Evolutionary conservation across 2,888 invertebrate species (phyloP).

Genomic region (Caenorhabditis sp.): DNA sequence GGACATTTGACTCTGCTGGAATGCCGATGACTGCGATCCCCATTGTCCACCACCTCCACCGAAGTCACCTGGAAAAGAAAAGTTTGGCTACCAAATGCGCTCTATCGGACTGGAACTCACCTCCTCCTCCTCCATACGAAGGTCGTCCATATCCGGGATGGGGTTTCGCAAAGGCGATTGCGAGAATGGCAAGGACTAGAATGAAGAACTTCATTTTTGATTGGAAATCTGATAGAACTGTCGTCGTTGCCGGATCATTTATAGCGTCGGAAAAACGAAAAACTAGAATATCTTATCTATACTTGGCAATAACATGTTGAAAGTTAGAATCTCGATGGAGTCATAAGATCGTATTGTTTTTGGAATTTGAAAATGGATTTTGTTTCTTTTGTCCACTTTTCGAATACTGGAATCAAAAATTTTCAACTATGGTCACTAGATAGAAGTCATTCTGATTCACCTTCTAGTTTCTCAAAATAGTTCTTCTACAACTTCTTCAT

Average conservation of each 20-base stretch:
- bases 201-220: neutral
- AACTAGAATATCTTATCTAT: conserved; percentile 13
- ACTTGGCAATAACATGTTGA: conserved; percentile 14
- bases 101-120: neutral
- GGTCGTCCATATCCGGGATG: conserved; percentile 56
- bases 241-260: neutral
- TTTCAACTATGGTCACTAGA: neutral
- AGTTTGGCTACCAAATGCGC: neutral
- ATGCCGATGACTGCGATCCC: conserved; percentile 48
- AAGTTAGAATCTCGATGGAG: neutral
- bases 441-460: neutral
- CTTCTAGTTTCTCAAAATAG: conserved; percentile 1
- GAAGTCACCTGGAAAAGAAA: conserved; percentile 30
- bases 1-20: conserved; percentile 39
- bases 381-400: neutral
- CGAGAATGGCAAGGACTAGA: conserved; percentile 13
- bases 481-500: conserved; percentile 11
- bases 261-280: neutral
- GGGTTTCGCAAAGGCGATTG: conserved; percentile 30
- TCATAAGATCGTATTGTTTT: neutral
- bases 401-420: neutral
- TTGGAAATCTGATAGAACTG: neutral
- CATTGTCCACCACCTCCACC: conserved; percentile 47
- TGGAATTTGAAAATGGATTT: neutral
- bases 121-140: conserved; percentile 6